Evolutionary conservation across 2,113 vertebrate species (phyloP), one percentile per base, ranked within the genome.

Genomic region (Podocnemis expansa): DNA sequence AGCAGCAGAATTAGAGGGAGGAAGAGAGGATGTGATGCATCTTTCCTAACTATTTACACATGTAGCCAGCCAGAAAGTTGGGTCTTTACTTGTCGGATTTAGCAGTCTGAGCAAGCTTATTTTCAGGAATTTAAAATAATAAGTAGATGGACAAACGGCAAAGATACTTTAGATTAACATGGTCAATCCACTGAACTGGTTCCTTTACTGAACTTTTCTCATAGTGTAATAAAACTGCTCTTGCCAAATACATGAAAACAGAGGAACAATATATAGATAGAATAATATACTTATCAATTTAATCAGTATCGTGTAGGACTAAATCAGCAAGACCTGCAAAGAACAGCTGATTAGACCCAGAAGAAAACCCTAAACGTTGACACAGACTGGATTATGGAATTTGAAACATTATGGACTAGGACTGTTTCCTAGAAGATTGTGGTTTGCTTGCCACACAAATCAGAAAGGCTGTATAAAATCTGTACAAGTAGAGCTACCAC

Each of bases 111-210:
- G 85, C 3, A 90, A 7, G 51, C 45, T 31, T 11, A 51, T 83
- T 84, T n/a, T n/a, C n/a, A n/a, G n/a, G n/a, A 83, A 43, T 82
- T 82, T 63, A 91, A 92, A 81, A 81, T 58, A 87, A 92, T 56
- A 84, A 82, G 73, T 16, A 88, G 73, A 95, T 1, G 5, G 45
- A 56, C 3, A 41, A 88, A 82, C 6, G 86, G n/a, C 31, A 85
- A 0, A 13, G 88, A 87, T 52, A 91, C 84, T 80, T 91, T 19
- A 89, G 17, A 95, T 29, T 43, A 81, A 86, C 0, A 84, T 51
- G 76, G 2, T 10, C 5, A 17, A 87, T 76, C 12, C 47, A 45
- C 25, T 51, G 60, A 63, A 63, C 60, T 63, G n/a, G 43, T 43
- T 63, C 9, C 8, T 17, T 58, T 94, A 31, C 10, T 92, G 49